These are phyloP conservation scores for Mesorhabditis sp. DNA, from an alignment of 2,888 invertebrate species.

Conservation along the genomic window DNA sequence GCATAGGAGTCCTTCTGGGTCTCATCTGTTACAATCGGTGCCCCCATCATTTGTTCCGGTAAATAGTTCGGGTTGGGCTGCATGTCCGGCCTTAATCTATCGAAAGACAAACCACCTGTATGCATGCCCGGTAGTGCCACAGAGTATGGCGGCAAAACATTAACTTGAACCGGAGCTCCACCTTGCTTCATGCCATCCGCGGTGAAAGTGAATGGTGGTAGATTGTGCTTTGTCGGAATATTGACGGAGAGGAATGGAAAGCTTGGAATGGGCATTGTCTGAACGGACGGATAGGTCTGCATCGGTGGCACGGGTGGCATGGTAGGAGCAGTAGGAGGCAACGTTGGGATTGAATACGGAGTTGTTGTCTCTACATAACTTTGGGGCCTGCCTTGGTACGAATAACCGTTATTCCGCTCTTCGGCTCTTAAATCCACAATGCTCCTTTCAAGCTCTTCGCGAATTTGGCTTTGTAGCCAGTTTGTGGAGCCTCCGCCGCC, in stretches of 20 bases:
- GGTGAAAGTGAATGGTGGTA: constrained; percentile 2
- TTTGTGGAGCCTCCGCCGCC: background rate
- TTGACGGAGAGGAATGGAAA: constrained; percentile 1
- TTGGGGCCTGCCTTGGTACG: background rate
- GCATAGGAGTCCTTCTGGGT: background rate
- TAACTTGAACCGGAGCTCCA: background rate
- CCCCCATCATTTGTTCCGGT: constrained; percentile 13
- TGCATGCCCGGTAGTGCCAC: background rate
- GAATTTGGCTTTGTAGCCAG: constrained; percentile 1
- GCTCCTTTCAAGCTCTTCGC: background rate
- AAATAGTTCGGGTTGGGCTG: constrained; percentile 8
- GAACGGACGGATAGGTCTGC: background rate
- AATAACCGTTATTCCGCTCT: background rate
- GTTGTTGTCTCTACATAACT: no score
- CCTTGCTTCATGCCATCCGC: background rate
- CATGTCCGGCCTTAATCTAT: background rate
- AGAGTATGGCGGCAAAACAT: background rate
- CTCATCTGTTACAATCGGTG: constrained; percentile 26
- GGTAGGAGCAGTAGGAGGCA: background rate
- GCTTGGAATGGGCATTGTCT: constrained; percentile 2
- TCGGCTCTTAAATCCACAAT: background rate
- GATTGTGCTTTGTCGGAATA: background rate
- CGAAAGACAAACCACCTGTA: background rate
- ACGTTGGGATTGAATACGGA: background rate
- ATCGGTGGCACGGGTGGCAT: background rate